Evolutionary conservation across 1,140 invertebrate genomes (phyloP), one percentile per base, ranked within the genome.

Genomic region (Acyrthosiphon pisum): DNA sequence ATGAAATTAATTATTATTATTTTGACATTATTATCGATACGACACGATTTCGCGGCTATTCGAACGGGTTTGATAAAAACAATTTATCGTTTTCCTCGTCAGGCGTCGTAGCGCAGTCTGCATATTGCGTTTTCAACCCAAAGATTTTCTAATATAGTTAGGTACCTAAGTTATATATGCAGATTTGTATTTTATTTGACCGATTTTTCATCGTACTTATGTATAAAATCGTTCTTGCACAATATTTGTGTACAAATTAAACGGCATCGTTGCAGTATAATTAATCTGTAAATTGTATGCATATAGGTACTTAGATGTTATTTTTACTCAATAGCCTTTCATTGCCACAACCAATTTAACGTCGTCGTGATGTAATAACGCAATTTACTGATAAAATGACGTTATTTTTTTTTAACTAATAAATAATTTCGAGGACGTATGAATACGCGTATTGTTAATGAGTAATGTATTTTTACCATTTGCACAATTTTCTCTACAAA

Each of bases 351-450:
- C 41, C 23, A 84, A 84, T 76, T 86, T 46, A 53, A 50, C 11
- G 11, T 18, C 11, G 26, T 86, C 14, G 44, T 86, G 41, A 86
- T 86, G 84, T 46, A 44, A 86, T 46, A 46, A 53, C 50, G 50
- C 23, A 23, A 53, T 53, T 0, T 53, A 22, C 18, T 26, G 4
- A 44, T 14, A 41, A 86, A 14, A 86, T 86, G 41, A 86, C 84
- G 84, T 86, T 76, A 18, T 46, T 76, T n/a, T 76, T 86, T 86
- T 30, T 11, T 26, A 86, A 86, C 41, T 46, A 20, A 44, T 46
- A 86, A 46, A 86, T 30, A 30, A 86, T 86, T 86, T 86, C 84
- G 41, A 86, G 84, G 84, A 86, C 84, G 26, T 86, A 86, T 30
- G 26, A 44, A 44, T 41, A 68, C 7, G n/a, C 22, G 81, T 84